Percentiles rank a stretch among this genome's conserved stretches.
These are phyloP conservation scores for Neuroterus valhalla DNA, from an alignment of 1,140 invertebrate species.

Conservation along the genomic window DNA sequence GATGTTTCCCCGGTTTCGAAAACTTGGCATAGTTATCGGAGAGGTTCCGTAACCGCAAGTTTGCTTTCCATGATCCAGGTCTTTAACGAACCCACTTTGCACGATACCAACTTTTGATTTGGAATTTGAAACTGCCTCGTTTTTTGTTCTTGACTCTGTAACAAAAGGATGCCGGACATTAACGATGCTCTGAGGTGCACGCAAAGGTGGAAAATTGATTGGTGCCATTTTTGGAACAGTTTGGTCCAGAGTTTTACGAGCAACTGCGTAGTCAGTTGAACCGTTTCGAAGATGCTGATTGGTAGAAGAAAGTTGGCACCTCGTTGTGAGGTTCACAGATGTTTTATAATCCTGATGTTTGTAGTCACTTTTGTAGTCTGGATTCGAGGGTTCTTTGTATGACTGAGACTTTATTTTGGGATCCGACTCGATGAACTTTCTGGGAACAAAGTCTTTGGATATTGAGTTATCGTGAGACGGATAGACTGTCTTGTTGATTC, in stretches of 20 bases:
- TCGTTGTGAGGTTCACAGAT: conserved; percentile 25
- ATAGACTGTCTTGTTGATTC: conserved; percentile 16
- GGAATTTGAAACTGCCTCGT: conserved; percentile 35
- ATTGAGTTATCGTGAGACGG: conserved; percentile 46
- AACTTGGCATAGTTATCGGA: conserved; percentile 41
- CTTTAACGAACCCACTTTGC: conserved; percentile 46
- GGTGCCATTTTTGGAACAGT: conserved; percentile 53
- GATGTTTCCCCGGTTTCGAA: conserved; percentile 54
- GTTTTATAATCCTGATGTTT: conserved; percentile 57
- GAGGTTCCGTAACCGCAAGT: conserved; percentile 54
- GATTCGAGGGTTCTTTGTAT: conserved; percentile 49
- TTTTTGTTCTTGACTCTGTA: conserved; percentile 57
- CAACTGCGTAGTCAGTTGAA: conserved; percentile 40
- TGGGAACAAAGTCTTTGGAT: conserved; percentile 51
- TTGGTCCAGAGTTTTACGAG: conserved; percentile 56
- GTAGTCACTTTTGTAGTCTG: no score
- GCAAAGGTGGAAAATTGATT: conserved; percentile 62
- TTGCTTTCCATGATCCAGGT: conserved; percentile 43
- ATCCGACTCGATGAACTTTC: conserved; percentile 51
- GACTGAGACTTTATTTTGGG: conserved; percentile 54
- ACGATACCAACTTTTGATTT: background rate
- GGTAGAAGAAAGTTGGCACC: conserved; percentile 23
- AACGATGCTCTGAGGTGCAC: conserved; percentile 64
- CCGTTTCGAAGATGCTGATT: conserved; percentile 22
- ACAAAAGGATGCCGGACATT: conserved; percentile 62